phyloP scores from a whole-genome alignment of 2,888 invertebrate genomes.

The Agelastica alni region DNA sequence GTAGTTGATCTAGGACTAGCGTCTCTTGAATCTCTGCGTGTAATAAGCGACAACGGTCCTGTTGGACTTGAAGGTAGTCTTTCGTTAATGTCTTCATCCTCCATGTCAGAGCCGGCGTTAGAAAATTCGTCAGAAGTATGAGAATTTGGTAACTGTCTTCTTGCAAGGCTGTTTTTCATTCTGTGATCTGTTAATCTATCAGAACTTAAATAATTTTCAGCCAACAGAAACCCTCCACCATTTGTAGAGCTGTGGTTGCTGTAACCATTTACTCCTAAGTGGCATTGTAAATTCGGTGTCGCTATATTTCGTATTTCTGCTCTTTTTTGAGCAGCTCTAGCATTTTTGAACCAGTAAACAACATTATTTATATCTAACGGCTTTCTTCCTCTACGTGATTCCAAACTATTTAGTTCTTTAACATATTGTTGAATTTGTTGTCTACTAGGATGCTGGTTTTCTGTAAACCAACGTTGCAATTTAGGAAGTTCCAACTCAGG shows the following conservation, averaged over 20 bases:
- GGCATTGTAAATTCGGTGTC: conserved; percentile 62
- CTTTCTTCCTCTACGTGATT: conserved; percentile 89
- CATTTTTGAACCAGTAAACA: conserved; percentile 98
- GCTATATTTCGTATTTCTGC: conserved; percentile 75
- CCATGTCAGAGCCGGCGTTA: conserved; percentile 68
- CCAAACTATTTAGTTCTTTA: conserved; percentile 87
- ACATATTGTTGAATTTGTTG: conserved; percentile 97
- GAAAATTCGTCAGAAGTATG: conserved; percentile 72
- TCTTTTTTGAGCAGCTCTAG: conserved; percentile 91
- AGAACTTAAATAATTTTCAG: conserved; percentile 63
- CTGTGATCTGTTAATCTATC: conserved; percentile 60
- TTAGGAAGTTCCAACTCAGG: conserved; percentile 95
- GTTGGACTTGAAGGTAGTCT: conserved; percentile 68
- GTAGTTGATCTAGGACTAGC: conserved; percentile 58
- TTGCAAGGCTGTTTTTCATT: conserved; percentile 67
- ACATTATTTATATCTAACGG: conserved; percentile 95
- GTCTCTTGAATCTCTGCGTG: conserved; percentile 62
- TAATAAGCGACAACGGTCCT: conserved; percentile 72
- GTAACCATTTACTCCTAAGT: conserved; percentile 67
- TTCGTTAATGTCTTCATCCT: conserved; percentile 65
- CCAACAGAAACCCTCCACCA: conserved; percentile 65
- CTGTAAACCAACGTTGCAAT: conserved; percentile 94
- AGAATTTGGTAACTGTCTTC: conserved; percentile 62
- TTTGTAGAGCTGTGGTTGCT: conserved; percentile 69
- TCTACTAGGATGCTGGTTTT: conserved; percentile 95